Base-by-base conservation (phyloP, 1,140 invertebrate species). In the Drosophila dunni region DNA sequence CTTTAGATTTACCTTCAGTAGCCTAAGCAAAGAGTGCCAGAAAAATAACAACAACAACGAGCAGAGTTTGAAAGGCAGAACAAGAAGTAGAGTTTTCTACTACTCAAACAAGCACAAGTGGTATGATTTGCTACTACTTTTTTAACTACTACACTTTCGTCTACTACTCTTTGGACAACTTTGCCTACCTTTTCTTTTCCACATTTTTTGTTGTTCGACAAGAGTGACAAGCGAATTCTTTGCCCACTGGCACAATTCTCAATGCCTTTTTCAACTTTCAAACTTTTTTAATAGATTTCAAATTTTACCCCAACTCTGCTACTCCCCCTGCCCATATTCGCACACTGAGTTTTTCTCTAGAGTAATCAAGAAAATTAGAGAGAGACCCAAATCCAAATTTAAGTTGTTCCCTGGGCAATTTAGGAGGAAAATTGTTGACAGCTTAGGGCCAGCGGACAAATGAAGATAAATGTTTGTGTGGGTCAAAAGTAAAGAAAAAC, bases 211-310 rank as follows among this genome's bases (percentile, higher is more conserved):
- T 20, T 3, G 11, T 3, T 38, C 9, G 38, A 29, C 29, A 58
- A 48, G 34, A 69, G 57, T 61, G 65, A 69, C 71, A 74, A 68
- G 51, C 53, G 65, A 69, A 69, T 74, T 74, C 69, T 58, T 38
- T 66, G 62, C 44, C 62, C 63, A 36, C 29, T 65, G 42, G 63
- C 63, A 54, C 29, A 48, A 50, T 67, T 69, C 58, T 42, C 61
- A 33, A 57, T 71, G 53, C 45, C 67, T 65, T 34, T 58, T 38
- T 46, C 11, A 42, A 44, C 40, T 70, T n/a, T 6, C 15, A 79
- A 86, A 86, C 84, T 86, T 88, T 89, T 89, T 81, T 89, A 89
- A 89, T 89, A 89, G 84, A 89, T 89, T 89, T 89, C 84, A 89
- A 84, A 89, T 78, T 75, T 84, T 58, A 29, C 65, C 34, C 29